Evolutionary conservation across 92 coral and sea anemone genomes (phyloP).

Genomic region (Scolanthus callimorphus): DNA sequence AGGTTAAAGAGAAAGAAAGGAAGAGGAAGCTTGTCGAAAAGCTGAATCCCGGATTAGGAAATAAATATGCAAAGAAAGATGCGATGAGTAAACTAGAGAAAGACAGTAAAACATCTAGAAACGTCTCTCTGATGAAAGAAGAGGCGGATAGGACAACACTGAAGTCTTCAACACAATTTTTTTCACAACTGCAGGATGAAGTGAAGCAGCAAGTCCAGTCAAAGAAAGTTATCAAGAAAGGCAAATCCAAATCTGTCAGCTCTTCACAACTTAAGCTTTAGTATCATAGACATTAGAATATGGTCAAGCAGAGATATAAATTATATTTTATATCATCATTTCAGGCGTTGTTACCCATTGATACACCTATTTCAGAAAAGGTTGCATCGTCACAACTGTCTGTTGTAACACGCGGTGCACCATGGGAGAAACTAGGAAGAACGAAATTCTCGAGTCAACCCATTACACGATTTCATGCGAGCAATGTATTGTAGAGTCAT

Average conservation of each 20-base stretch:
- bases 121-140: constrained; percentile 57
- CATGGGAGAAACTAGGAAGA: too few relatives aligned
- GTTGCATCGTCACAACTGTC: too few relatives aligned
- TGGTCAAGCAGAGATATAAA: not conserved
- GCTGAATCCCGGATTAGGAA: constrained; percentile 83
- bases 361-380: too few relatives aligned
- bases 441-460: too few relatives aligned
- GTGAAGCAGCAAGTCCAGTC: constrained; percentile 74
- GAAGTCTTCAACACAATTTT: constrained; percentile 86
- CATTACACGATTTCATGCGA: too few relatives aligned
- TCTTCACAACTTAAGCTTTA: constrained; percentile 71
- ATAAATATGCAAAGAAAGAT: constrained; percentile 76
- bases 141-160: constrained; percentile 40
- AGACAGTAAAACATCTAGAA: constrained; percentile 51
- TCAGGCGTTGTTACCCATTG: too few relatives aligned
- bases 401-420: too few relatives aligned
- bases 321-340: too few relatives aligned
- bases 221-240: constrained; percentile 46
- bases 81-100: constrained; percentile 67
- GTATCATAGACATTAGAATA: not conserved
- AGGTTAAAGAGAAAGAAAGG: constrained; percentile 67
- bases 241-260: constrained; percentile 38
- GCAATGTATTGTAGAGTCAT: too few relatives aligned
- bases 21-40: constrained; percentile 56
- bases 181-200: constrained; percentile 84